phyloP scores from a whole-genome alignment of 1,140 invertebrate species.

The Acromyrmex charruanus region DNA sequence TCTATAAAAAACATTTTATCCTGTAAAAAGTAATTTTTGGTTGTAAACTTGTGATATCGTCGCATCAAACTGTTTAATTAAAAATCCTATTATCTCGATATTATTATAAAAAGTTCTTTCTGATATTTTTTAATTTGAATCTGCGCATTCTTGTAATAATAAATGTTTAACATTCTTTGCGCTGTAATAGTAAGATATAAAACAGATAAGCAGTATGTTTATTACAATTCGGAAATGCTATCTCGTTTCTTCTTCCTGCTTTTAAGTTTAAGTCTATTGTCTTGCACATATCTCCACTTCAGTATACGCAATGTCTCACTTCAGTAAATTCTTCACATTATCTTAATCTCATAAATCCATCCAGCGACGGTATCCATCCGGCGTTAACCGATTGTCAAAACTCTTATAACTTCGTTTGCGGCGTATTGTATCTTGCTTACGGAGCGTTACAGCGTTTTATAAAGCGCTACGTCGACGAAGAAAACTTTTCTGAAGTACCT shows the following conservation, averaged over 20 bases:
- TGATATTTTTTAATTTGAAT: neutral
- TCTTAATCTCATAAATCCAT: slow-evolving; percentile 27
- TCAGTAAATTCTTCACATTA: slow-evolving; percentile 3
- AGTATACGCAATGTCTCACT: slow-evolving; percentile 6
- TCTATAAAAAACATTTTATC: too few species aligned
- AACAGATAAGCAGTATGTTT: neutral
- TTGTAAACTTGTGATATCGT: neutral
- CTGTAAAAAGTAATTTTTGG: too few species aligned
- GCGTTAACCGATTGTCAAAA: slow-evolving; percentile 37
- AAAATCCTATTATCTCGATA: neutral
- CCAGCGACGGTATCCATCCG: neutral
- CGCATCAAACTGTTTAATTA: neutral
- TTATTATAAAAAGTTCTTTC: neutral
- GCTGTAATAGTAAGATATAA: neutral
- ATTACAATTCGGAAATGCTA: neutral
- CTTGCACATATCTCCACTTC: neutral
- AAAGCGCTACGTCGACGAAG: slow-evolving; percentile 7
- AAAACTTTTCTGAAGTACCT: slow-evolving; percentile 30
- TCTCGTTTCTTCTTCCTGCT: neutral
- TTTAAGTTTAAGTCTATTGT: neutral
- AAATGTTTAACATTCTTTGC: neutral
- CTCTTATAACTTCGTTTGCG: slow-evolving; percentile 24
- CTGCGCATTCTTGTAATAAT: neutral
- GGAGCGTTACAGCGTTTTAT: slow-evolving; percentile 11
- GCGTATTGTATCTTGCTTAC: slow-evolving; percentile 30